These are phyloP conservation scores for Spialia ferax DNA, from an alignment of 2,888 invertebrate genomes.

Conservation along the genomic window DNA sequence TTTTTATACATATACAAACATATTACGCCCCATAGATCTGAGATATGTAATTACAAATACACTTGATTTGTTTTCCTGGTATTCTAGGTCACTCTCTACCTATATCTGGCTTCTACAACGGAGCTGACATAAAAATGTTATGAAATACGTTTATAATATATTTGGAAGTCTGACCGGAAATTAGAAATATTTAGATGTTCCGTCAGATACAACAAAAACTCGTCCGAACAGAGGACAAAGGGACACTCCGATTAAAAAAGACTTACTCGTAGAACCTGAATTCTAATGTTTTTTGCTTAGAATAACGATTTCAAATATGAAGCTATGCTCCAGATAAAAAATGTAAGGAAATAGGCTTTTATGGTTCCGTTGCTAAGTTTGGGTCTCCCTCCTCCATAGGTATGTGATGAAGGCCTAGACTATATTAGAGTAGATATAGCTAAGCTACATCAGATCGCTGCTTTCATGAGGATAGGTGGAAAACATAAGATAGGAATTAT, in stretches of 20 bases:
- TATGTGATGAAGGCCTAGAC: too few species aligned
- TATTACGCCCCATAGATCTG: slow-evolving; percentile 66
- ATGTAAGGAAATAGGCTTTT: too few species aligned
- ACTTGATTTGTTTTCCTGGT: slow-evolving; percentile 56
- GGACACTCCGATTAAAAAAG: slow-evolving; percentile 19
- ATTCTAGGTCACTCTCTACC: slow-evolving; percentile 15
- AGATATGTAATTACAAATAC: slow-evolving; percentile 62
- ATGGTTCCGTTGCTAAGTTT: too few species aligned
- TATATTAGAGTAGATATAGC: too few species aligned
- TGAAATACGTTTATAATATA: neutral
- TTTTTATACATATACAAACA: slow-evolving; percentile 85
- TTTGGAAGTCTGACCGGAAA: slow-evolving; percentile 61
- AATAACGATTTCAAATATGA: neutral
- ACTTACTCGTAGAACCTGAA: neutral
- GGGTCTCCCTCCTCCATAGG: too few species aligned
- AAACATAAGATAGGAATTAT: too few species aligned
- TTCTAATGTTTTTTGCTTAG: neutral
- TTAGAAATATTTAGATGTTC: slow-evolving; percentile 65
- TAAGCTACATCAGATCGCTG: too few species aligned
- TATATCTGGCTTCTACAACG: neutral
- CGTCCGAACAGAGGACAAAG: slow-evolving; percentile 33
- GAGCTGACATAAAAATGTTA: neutral
- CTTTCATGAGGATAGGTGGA: too few species aligned
- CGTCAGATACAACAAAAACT: slow-evolving; percentile 35
- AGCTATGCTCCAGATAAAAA: too few species aligned